Conservation (phyloP, 1,140 invertebrate species). For the Leucophenga varia region DNA sequence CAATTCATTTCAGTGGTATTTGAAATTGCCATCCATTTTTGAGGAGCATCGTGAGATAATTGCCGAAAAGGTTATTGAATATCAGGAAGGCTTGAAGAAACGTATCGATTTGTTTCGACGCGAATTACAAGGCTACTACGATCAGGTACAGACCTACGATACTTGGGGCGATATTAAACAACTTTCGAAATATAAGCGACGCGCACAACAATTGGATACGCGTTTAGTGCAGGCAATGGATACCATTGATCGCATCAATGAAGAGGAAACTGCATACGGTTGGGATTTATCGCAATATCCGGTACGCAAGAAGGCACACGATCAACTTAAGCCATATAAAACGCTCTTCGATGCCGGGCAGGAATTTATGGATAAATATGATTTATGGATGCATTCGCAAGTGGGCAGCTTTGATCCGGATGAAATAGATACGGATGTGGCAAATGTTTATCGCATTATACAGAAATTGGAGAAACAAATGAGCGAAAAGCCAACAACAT, state of each 20-base stretch:
- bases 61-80: constrained; percentile 81
- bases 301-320: constrained; percentile 71
- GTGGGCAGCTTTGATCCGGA: constrained; percentile 87
- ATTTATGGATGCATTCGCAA: constrained; percentile 79
- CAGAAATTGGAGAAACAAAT: constrained; percentile 90
- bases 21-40: constrained; percentile 76
- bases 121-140: constrained; percentile 77
- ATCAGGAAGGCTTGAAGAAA: constrained; percentile 75
- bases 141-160: constrained; percentile 83
- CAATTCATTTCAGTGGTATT: constrained; percentile 83
- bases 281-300: constrained; percentile 91
- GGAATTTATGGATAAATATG: constrained; percentile 81
- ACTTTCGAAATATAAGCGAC: constrained; percentile 80
- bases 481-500: constrained; percentile 67
- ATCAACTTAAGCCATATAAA: constrained; percentile 81
- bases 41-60: constrained; percentile 80
- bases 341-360: constrained; percentile 85
- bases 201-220: constrained; percentile 74
- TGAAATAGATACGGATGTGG: constrained; percentile 81
- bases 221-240: constrained; percentile 69
- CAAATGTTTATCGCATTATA: constrained; percentile 76
- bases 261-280: constrained; percentile 86
- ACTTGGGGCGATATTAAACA: constrained; percentile 87
- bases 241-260: constrained; percentile 87
- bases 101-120: constrained; percentile 55